A percentile compares a stretch with the other conserved stretches of the same genome.
Evolutionary conservation across 2,888 invertebrate genomes (phyloP).

Genomic region (Allolobophora icterica): DNA sequence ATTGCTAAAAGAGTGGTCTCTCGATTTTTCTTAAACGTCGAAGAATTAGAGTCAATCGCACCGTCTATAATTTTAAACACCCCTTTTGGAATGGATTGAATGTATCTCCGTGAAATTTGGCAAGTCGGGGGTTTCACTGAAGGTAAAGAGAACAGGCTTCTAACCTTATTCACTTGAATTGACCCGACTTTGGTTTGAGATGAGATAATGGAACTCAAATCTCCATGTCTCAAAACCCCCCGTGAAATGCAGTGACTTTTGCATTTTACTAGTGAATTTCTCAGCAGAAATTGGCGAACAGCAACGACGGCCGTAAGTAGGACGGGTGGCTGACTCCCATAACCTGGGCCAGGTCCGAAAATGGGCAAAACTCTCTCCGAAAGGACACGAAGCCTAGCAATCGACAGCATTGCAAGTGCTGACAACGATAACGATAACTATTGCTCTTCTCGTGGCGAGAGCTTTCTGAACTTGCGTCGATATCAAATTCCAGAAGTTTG

Average conservation of each 20-base stretch:
- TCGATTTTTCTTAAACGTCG: slow-evolving; percentile 25
- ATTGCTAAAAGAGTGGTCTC: not conserved
- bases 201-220: not conserved
- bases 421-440: not conserved
- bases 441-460: not conserved
- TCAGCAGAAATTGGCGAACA: not conserved
- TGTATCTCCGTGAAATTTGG: not conserved
- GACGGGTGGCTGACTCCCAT: not conserved
- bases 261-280: not conserved
- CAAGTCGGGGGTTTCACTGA: not conserved
- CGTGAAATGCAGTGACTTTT: not conserved
- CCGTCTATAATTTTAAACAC: slow-evolving; percentile 14
- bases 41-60: slow-evolving; percentile 27
- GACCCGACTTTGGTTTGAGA: not conserved
- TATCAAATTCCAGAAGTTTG: not conserved
- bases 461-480: not conserved
- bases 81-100: not conserved
- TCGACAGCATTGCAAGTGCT: not conserved
- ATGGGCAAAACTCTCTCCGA: not conserved
- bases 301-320: not conserved
- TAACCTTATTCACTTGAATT: not conserved
- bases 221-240: not conserved
- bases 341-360: not conserved
- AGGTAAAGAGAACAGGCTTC: not conserved
- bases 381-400: not conserved